Percentiles rank a stretch among this genome's conserved stretches.
Conservation (phyloP, 2,888 invertebrate species). For the Encarsia formosa region DNA sequence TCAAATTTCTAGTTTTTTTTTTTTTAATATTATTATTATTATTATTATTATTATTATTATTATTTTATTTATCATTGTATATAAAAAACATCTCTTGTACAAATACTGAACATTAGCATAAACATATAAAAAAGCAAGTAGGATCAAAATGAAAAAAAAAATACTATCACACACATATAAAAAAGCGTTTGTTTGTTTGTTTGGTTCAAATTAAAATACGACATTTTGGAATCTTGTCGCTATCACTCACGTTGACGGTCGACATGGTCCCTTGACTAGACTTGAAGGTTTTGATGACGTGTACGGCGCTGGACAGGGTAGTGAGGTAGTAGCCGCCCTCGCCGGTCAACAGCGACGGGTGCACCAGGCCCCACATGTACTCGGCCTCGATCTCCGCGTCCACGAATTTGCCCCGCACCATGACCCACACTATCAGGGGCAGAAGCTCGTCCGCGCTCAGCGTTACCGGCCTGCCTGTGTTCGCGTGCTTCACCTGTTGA, state of each 20-base stretch:
- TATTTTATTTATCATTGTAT: too few relatives aligned
- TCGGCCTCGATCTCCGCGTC: conserved; percentile 94
- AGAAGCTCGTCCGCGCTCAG: conserved; percentile 86
- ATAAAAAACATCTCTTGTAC: too few relatives aligned
- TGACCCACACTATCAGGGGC: conserved; percentile 86
- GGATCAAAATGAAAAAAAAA: too few relatives aligned
- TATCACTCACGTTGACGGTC: conserved; percentile 43
- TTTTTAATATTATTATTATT: too few relatives aligned
- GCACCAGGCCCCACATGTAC: conserved; percentile 92
- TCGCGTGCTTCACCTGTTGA: conserved; percentile 66
- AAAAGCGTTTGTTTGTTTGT: too few relatives aligned
- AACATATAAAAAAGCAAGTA: too few relatives aligned
- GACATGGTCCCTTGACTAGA: conserved; percentile 49
- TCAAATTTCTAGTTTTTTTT: too few relatives aligned
- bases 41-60: too few relatives aligned
- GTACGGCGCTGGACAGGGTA: conserved; percentile 87
- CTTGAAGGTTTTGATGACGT: conserved; percentile 70
- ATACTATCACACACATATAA: too few relatives aligned
- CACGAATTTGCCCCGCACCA: conserved; percentile 84
- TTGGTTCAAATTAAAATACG: too few relatives aligned
- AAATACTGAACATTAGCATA: too few relatives aligned
- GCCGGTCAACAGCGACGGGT: conserved; percentile 83
- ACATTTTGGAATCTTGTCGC: too few relatives aligned
- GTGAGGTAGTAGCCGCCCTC: conserved; percentile 95
- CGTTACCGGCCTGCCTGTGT: conserved; percentile 55